Conservation (phyloP, 2,113 vertebrate genomes). For the Xiphophorus couchianus region DNA sequence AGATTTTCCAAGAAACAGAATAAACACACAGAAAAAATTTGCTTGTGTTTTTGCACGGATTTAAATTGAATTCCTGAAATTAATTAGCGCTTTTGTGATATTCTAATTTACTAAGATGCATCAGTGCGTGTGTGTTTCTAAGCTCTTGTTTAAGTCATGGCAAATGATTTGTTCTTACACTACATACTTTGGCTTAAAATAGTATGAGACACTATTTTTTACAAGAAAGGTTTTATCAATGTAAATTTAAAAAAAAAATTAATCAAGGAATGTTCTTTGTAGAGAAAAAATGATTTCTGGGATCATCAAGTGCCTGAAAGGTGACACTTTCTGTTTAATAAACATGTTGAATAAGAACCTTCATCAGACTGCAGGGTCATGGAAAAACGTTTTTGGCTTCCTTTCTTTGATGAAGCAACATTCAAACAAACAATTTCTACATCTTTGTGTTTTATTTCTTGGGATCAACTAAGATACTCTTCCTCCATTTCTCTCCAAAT, state of each 20-base stretch:
- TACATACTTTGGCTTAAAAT: constrained; percentile 63
- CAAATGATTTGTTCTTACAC: constrained; percentile 54
- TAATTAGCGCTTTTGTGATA: neutral
- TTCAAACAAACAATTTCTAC: constrained; percentile 55
- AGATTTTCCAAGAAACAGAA: neutral
- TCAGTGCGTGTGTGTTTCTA: constrained; percentile 1
- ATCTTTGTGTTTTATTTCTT: constrained; percentile 84
- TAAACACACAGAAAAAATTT: too few species aligned
- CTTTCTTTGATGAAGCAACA: constrained; percentile 40
- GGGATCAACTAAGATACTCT: constrained; percentile 28
- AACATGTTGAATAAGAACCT: constrained; percentile 54
- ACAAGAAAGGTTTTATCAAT: constrained; percentile 45
- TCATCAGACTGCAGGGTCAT: constrained; percentile 10
- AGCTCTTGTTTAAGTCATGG: constrained; percentile 5
- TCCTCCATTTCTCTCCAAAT: constrained; percentile 66
- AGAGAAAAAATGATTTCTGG: constrained; percentile 35
- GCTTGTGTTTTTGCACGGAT: too few species aligned
- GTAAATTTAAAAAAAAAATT: constrained; percentile 43
- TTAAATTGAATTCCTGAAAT: neutral
- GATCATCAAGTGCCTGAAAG: constrained; percentile 52
- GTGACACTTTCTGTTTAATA: constrained; percentile 68
- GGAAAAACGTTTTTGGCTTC: neutral
- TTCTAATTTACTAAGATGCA: neutral
- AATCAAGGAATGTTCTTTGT: constrained; percentile 46
- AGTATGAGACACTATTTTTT: constrained; percentile 69